phyloP scores from a whole-genome alignment of 2,888 invertebrate genomes.

The Brachynemurus nebulosus region DNA sequence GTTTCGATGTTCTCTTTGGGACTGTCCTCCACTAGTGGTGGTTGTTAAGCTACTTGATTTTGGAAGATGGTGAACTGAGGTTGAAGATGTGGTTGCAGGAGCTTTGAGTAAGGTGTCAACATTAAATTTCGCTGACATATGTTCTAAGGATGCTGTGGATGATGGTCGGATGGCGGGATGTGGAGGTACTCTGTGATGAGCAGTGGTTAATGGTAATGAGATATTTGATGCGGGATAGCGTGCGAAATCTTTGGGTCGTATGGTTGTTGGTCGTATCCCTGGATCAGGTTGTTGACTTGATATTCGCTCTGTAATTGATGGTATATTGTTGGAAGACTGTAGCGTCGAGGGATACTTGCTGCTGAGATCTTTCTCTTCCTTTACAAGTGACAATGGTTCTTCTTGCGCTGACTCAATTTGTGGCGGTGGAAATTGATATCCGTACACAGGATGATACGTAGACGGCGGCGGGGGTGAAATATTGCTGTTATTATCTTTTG shows the following conservation, averaged over 20 bases:
- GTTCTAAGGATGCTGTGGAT: conserved; percentile 13
- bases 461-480: conserved; percentile 36
- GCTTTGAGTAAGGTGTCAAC: conserved; percentile 10
- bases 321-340: too few species aligned
- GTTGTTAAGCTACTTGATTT: conserved; percentile 21
- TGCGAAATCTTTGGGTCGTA: conserved; percentile 12
- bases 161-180: conserved; percentile 34
- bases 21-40: conserved; percentile 7
- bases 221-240: too few species aligned
- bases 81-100: conserved; percentile 22
- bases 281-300: conserved; percentile 1
- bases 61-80: conserved; percentile 19
- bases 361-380: conserved; percentile 2
- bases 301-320: background rate
- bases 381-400: conserved; percentile 49
- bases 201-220: too few species aligned
- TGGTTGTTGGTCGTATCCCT: conserved; percentile 1
- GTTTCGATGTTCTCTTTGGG: conserved; percentile 58
- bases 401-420: conserved; percentile 30
- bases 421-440: conserved; percentile 7
- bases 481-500: conserved; percentile 17
- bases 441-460: conserved; percentile 14
- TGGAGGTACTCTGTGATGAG: conserved; percentile 37
- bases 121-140: conserved; percentile 10
- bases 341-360: background rate